Conservation (phyloP, 2,797 vertebrate species). For the Anabacerthia variegaticeps region DNA sequence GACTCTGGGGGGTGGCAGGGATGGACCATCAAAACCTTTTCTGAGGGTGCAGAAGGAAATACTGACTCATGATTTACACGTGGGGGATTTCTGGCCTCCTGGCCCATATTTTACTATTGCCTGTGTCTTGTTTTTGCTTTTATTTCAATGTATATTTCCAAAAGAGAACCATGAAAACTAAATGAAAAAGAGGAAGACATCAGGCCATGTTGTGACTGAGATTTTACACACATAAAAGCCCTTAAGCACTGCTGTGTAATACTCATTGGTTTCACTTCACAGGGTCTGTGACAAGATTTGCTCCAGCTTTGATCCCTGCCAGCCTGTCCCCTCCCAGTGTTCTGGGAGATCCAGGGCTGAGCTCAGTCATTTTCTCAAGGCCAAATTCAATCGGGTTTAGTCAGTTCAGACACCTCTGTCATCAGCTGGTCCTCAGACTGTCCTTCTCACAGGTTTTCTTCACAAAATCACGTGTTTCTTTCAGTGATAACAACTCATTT, state of each 20-base stretch:
- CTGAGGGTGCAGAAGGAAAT: not conserved
- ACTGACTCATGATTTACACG: accelerated
- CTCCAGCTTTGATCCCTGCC: not conserved
- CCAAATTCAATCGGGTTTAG: not conserved
- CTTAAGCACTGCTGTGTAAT: not conserved
- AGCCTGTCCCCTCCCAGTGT: not conserved
- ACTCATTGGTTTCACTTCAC: slow-evolving; percentile 45
- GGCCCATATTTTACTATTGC: not conserved
- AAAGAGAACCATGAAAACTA: not conserved
- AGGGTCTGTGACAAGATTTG: not conserved
- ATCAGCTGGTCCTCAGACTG: not conserved
- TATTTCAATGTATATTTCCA: not conserved
- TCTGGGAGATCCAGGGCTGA: not conserved
- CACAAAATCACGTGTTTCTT: not conserved
- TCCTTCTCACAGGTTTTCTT: not conserved
- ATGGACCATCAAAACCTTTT: not conserved
- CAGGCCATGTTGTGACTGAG: not conserved
- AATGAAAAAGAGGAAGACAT: slow-evolving; percentile 12
- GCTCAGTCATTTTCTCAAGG: not conserved
- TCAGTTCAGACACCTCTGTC: not conserved
- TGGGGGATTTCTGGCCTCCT: not conserved
- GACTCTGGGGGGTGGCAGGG: not conserved
- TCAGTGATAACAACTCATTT: not conserved
- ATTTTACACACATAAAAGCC: slow-evolving; percentile 27
- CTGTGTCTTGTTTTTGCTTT: not conserved